Evolutionary conservation across 2,888 invertebrate genomes (phyloP), one percentile per base, ranked within the genome.

Genomic region (Stegana nigrithorax): DNA sequence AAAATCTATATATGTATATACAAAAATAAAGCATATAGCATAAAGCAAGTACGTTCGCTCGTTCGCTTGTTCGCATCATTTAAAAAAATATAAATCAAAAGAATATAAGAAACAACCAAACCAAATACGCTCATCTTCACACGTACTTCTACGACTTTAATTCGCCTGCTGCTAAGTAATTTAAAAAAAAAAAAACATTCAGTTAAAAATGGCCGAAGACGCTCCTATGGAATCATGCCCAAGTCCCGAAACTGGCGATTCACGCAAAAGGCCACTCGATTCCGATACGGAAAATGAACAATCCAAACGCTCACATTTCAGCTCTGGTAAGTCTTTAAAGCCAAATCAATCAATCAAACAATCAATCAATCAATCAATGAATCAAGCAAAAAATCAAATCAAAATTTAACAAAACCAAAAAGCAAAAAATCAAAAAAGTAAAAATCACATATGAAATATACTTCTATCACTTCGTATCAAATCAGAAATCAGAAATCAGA

Each of bases 211-310:
- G 93, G 94, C 93, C 89, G 93, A 93, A 88, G 94, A 94, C 89
- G 92, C 93, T 89, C 92, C 92, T 90, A 94, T 94, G 93, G 94
- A 94, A 90, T 93, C 94, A 90, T 94, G 94, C 90, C 92, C 94
- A 87, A 94, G 94, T 89, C 94, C 94, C 88, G 94, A 94, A 90
- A 93, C 93, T 87, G 86, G 85, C 75, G 94, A 94, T 89, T 94
- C 94, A 87, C 91, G 94, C 88, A 94, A 94, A 89, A 90, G 94
- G 87, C 94, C 94, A 81, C 90, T 93, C 84, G 94, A 94, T 88
- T 81, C 84, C 75, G 94, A 94, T 88, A 91, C 91, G 81, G 94
- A 94, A 88, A 93, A 93, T 89, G 93, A 93, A 85, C 91, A 93
- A 86, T 92, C 92, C 82, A 94, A 94, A 88, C 91, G 94, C 87